Evolutionary conservation across 2,888 invertebrate genomes (phyloP), one percentile per base, ranked within the genome.

Genomic region (Pyrgus malvae): DNA sequence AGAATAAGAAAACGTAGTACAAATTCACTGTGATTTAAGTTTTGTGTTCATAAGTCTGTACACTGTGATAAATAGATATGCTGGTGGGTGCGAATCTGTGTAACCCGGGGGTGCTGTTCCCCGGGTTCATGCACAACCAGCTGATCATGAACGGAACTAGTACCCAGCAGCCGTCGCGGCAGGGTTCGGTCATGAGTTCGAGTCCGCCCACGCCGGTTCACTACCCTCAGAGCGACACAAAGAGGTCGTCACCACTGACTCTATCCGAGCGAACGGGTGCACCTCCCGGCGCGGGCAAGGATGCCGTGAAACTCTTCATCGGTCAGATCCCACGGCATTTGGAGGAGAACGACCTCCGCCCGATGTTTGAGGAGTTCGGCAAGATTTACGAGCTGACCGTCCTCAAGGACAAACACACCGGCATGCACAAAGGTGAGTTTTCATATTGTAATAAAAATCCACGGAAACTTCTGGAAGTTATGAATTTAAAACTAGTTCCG

Each of bases 331-430:
- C 98, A 16, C 90, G 97, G 55, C 96, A 97, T 78, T 85, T 98
- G 56, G 96, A 96, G 74, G 98, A 97, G 76, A 95, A 95, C 55
- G 95, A 97, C 72, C 91, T 98, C 21, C 91, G 97, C 48, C 97
- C 97, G 27, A 94, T 98, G 92, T 97, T 98, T 80, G 97, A 97
- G 82, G 95, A 96, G 83, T 98, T 96, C 72, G 97, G 98, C 53
- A 96, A 96, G 83, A 97, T 98, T 77, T 97, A 97, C 86, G 98
- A 98, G 92, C 94, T 98, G 76, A 97, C 97, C 60, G 96, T 98
- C 57, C 93, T 98, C 68, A 97, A 97, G 92, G 98, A 98, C 84
- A 96, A 97, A 79, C 95, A 96, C 91, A 98, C 97, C 56, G 98
- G 98, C 63, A 96, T 97, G 94, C 98, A 98, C 85, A 98, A 98